Evolutionary conservation across 2,113 vertebrate species (phyloP), one percentile per base, ranked within the genome.

Genomic region (Riparia riparia): DNA sequence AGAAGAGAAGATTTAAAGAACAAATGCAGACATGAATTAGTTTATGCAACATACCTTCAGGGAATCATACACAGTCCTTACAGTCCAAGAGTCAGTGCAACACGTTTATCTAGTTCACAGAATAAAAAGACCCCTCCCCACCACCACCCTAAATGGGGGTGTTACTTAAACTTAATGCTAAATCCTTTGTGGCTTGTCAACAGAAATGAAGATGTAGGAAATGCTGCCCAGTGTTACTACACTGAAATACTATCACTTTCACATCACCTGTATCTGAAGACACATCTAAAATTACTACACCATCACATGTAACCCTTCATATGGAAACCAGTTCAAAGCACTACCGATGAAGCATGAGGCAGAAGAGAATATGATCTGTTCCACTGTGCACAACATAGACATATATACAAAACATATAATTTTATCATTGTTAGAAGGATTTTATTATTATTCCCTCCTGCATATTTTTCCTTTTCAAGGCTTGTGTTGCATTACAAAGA

Each of bases 1-100:
- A 29, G 37, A 69, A 69, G 47, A 49, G 50, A 89, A 80, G n/a
- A 85, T 86, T 85, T 95, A 89, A 94, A 86, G 32, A 89, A 47
- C 49, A 79, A 95, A 91, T 39, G 20, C 17, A 92, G 42, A 19
- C 29, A 45, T 0, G 1, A 94, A 86, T 45, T 26, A 73, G 6
- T 76, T 83, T 20, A 90, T 92, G 73, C 10, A 84, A 90, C 91
- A 89, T 77, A 24, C 10, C 58, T 63, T 54, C 58, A 60, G 32
- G 39, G 69, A 68, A 80, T 54, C 41, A 49, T 42, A 70, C 12
- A 15, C 28, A 68, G 26, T 71, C 53, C 29, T 72, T 14, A n/a
- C 12, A 89, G 63, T 19, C 60, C 41, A n/a, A 71, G 37, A 69
- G 47, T 64, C 42, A 28, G 19, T 47, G 71, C 19, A 77, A 25